Evolutionary conservation across 2,888 invertebrate species (phyloP).

Genomic region (Pogonocherus hispidulus): DNA sequence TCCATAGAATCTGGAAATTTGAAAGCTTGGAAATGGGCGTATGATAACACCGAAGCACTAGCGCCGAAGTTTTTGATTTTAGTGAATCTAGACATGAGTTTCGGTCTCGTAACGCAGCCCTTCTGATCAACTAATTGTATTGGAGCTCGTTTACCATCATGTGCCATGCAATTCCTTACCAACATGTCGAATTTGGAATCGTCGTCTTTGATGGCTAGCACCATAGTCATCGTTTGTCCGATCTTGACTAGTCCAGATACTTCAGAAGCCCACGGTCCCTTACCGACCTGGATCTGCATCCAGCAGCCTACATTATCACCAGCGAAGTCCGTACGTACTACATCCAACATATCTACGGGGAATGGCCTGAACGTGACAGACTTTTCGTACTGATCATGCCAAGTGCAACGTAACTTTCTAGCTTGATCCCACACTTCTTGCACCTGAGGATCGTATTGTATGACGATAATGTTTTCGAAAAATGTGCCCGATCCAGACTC

Average conservation of each 20-base stretch:
- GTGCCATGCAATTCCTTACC: conserved; percentile 93
- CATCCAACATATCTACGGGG: conserved; percentile 95
- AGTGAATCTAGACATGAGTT: conserved; percentile 93
- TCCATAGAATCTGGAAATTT: conserved; percentile 98
- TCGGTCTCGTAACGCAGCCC: conserved; percentile 92
- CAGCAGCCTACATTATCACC: conserved; percentile 97
- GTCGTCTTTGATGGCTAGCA: conserved; percentile 93
- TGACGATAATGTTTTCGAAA: conserved; percentile 94
- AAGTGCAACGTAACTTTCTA: conserved; percentile 90
- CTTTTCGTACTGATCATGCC: conserved; percentile 97
- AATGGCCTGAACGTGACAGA: conserved; percentile 95
- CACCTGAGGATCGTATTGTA: conserved; percentile 91
- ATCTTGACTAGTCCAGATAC: conserved; percentile 95
- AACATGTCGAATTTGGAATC: conserved; percentile 97
- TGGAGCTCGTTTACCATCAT: conserved; percentile 93
- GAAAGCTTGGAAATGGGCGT: conserved; percentile 95
- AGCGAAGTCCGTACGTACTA: conserved; percentile 94
- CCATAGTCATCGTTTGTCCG: conserved; percentile 98
- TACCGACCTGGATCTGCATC: conserved; percentile 98
- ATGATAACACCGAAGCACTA: conserved; percentile 90
- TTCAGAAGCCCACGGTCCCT: conserved; percentile 94
- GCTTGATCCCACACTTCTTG: conserved; percentile 98
- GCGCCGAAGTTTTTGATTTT: conserved; percentile 97
- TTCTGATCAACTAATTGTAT: conserved; percentile 94
- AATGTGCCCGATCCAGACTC: conserved; percentile 92